Evolutionary conservation across 2,113 vertebrate species (phyloP).

Genomic region (Mesembrinibis cayennensis): DNA sequence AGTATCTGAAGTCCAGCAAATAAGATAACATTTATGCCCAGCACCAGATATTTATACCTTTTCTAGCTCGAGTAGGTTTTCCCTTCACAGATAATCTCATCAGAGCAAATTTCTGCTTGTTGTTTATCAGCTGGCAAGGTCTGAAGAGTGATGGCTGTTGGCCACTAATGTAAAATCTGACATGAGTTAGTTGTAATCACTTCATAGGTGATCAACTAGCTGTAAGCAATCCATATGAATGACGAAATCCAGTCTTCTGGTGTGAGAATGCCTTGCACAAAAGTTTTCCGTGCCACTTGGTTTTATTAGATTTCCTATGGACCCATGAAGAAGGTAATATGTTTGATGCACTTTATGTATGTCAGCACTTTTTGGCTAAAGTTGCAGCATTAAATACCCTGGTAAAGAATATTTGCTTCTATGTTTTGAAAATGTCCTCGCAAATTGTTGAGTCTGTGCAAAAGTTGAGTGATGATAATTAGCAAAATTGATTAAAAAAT

Average conservation of each 20-base stretch:
- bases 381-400: not conserved
- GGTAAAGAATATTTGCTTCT: not conserved
- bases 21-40: not conserved
- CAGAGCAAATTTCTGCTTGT: not conserved
- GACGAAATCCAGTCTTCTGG: not conserved
- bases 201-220: not conserved
- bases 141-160: not conserved
- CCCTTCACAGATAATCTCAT: not conserved
- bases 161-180: not conserved
- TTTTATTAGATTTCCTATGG: conserved; percentile 26
- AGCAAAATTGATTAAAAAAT: not conserved
- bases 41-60: not conserved
- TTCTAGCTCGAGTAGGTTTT: not conserved
- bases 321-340: not conserved
- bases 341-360: not conserved
- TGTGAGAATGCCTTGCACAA: not conserved
- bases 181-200: not conserved
- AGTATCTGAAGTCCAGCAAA: not conserved
- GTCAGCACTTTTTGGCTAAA: not conserved
- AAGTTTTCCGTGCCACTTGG: not conserved
- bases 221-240: not conserved
- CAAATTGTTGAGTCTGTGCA: not conserved
- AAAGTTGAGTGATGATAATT: not conserved
- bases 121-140: not conserved
- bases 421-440: not conserved